A percentile compares a stretch with the other conserved stretches of the same genome.
Evolutionary conservation across 2,113 vertebrate genomes (phyloP).

Genomic region (Melanerpes formicivorus): DNA sequence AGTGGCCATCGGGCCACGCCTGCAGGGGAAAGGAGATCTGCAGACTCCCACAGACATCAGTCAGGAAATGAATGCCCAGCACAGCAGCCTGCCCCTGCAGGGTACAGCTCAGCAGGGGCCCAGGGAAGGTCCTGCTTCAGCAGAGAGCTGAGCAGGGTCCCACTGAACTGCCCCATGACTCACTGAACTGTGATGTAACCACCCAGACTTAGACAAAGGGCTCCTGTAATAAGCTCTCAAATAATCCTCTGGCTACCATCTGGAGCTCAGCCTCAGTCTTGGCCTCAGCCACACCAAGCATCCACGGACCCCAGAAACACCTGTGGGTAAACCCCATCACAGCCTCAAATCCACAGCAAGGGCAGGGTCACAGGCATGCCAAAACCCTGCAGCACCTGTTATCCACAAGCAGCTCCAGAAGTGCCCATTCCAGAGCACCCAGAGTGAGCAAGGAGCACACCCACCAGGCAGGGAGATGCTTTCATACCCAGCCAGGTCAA

Average conservation of each 20-base stretch:
- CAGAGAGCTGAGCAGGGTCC: not conserved
- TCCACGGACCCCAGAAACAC: not conserved
- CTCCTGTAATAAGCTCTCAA: not conserved
- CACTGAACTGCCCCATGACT: not conserved
- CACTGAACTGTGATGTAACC: slow-evolving; percentile 47
- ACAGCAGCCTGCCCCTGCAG: not conserved
- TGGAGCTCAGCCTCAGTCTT: slow-evolving; percentile 39
- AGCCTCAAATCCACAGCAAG: not conserved
- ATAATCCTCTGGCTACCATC: slow-evolving; percentile 59
- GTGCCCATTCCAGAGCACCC: rapidly evolving
- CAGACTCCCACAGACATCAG: not conserved
- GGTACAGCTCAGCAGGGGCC: not conserved
- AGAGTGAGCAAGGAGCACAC: not conserved
- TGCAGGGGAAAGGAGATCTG: not conserved
- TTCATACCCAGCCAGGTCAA: not conserved
- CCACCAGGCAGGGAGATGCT: not conserved
- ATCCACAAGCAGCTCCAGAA: not conserved
- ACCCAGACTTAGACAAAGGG: slow-evolving; percentile 16
- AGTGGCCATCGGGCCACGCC: not conserved
- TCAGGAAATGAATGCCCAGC: not conserved
- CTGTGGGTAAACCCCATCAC: not conserved
- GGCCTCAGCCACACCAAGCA: not conserved
- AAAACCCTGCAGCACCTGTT: not conserved
- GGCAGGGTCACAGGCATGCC: not conserved
- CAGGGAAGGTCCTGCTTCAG: not conserved